Evolutionary conservation across 2,113 vertebrate genomes (phyloP).

Genomic region (Hemicordylus capensis): DNA sequence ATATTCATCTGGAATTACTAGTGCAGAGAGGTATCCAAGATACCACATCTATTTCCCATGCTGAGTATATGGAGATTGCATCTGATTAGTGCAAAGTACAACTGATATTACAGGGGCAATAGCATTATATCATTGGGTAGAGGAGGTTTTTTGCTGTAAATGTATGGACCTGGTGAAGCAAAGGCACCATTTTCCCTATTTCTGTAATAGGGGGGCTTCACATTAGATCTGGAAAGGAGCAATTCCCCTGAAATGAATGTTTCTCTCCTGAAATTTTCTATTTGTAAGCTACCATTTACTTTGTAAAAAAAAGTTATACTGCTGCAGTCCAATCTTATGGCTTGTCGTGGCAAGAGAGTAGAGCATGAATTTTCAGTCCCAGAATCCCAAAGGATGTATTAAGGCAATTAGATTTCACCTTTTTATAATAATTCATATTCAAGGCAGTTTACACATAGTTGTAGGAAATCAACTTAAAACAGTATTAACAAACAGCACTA

Average conservation of each 20-base stretch:
- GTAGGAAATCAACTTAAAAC: no score
- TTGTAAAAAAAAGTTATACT: neutral
- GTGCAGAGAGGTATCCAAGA: neutral
- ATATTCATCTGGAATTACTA: constrained; percentile 49
- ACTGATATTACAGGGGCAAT: neutral
- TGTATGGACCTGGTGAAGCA: neutral
- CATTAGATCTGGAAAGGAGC: neutral
- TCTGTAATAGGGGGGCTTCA: neutral
- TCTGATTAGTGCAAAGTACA: constrained; percentile 41
- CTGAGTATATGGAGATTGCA: neutral
- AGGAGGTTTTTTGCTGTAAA: neutral
- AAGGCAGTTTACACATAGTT: no score
- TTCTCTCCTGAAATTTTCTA: constrained; percentile 8
- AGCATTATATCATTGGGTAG: neutral
- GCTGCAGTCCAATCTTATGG: neutral
- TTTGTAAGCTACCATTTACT: constrained; percentile 14
- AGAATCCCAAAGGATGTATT: neutral
- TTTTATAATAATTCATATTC: no score
- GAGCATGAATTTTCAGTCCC: neutral
- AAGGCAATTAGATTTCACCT: no score
- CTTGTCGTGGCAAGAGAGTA: neutral
- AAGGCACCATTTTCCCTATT: neutral
- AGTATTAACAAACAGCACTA: no score
- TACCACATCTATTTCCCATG: neutral
- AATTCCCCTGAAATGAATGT: neutral